These are phyloP conservation scores for Drosophila subpulchrella DNA, from an alignment of 1,140 invertebrate species.

Conservation along the genomic window DNA sequence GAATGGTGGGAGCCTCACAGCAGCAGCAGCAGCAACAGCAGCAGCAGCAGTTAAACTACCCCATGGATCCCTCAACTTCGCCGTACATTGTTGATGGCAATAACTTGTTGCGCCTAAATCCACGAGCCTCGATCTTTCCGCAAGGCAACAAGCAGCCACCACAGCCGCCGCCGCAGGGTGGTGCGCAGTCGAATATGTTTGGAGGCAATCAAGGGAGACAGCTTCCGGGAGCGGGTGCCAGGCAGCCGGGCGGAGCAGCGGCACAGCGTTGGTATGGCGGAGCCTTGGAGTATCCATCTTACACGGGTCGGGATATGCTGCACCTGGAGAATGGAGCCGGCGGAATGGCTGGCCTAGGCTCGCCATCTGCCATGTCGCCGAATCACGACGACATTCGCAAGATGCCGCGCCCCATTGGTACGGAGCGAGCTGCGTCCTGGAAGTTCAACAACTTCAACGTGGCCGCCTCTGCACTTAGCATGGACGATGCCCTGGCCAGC, in stretches of 20 bases:
- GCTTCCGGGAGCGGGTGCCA: conserved; percentile 29
- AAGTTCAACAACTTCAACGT: conserved; percentile 85
- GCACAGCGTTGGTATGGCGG: conserved; percentile 78
- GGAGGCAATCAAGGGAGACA: conserved; percentile 58
- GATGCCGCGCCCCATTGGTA: conserved; percentile 91
- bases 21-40: conserved; percentile 30
- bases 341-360: conserved; percentile 61
- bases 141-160: conserved; percentile 56
- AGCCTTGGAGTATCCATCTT: conserved; percentile 66
- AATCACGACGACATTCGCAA: conserved; percentile 89
- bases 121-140: conserved; percentile 42
- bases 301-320: conserved; percentile 69
- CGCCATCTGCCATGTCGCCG: conserved; percentile 88
- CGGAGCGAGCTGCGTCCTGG: conserved; percentile 89
- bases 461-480: conserved; percentile 39
- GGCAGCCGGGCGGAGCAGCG: conserved; percentile 40
- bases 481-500: conserved; percentile 56
- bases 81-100: conserved; percentile 59
- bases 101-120: conserved; percentile 56
- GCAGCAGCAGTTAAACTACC: conserved; percentile 49
- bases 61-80: conserved; percentile 37
- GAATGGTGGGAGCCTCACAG: conserved; percentile 33
- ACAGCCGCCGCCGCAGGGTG: conserved; percentile 34
- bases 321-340: conserved; percentile 75
- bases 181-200: conserved; percentile 57